A percentile compares a stretch with the other conserved stretches of the same genome.
Conservation (phyloP, 2,113 vertebrate species). For the Siphamia tubifer region DNA sequence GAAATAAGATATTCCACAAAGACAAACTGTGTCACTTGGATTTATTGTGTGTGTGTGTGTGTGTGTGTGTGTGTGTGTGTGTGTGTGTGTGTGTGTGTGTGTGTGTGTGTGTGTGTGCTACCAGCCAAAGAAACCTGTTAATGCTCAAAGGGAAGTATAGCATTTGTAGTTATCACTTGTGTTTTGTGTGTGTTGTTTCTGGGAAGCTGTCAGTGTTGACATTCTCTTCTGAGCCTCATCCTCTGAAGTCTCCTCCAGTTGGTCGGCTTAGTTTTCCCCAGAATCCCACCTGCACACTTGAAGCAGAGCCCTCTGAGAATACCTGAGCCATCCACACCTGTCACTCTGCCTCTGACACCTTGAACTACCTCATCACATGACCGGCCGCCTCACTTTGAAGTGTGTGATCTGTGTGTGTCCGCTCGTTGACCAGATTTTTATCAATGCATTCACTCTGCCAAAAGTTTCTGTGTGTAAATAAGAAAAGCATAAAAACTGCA, state of each 20-base stretch:
- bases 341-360: constrained; percentile 17
- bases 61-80: constrained; percentile 1
- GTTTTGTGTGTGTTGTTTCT: background rate
- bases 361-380: background rate
- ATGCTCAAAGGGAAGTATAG: constrained; percentile 42
- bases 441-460: too few relatives aligned
- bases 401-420: background rate
- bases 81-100: constrained; percentile 15
- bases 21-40: constrained; percentile 38
- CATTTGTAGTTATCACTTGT: constrained; percentile 1
- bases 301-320: background rate
- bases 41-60: constrained; percentile 19
- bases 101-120: constrained; percentile 9
- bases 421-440: background rate
- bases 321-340: constrained; percentile 28
- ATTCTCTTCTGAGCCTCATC: constrained; percentile 14
- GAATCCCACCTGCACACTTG: constrained; percentile 33
- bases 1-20: constrained; percentile 58
- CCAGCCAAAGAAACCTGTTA: constrained; percentile 13
- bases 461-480: too few relatives aligned
- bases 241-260: constrained; percentile 49
- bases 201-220: constrained; percentile 41
- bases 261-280: constrained; percentile 30
- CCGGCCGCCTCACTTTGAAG: constrained; percentile 33
- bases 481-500: too few relatives aligned